A percentile compares a stretch with the other conserved stretches of the same genome.
Evolutionary conservation across 2,797 vertebrate species (phyloP).

Genomic region (Furcifer pardalis): DNA sequence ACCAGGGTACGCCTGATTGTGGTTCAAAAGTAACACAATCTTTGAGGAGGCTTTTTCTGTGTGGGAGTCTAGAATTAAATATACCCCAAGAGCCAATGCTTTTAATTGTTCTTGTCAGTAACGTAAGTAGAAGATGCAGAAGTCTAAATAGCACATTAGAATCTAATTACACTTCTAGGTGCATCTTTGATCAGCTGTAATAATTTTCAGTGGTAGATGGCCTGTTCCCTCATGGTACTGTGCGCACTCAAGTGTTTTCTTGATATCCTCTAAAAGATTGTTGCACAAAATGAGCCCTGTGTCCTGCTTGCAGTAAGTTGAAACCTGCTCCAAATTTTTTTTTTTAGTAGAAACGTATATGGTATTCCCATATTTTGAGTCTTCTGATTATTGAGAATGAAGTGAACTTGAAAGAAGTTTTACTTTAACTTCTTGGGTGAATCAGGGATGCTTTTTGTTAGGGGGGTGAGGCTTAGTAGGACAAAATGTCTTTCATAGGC

Average conservation of each 20-base stretch:
- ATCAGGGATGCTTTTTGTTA: constrained; percentile 87
- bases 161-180: background rate
- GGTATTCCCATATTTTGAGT: background rate
- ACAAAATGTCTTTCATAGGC: constrained; percentile 86
- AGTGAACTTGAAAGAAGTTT: background rate
- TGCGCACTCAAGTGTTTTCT: background rate
- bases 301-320: background rate
- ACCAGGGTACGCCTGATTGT: too few species aligned
- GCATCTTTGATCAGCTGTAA: background rate
- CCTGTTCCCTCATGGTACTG: background rate
- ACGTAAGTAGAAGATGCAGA: too few species aligned
- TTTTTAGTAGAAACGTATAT: background rate
- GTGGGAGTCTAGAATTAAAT: background rate
- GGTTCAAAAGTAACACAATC: too few species aligned
- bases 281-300: background rate
- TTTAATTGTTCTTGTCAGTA: background rate
- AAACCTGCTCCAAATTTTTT: constrained; percentile 45
- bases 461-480: constrained; percentile 84
- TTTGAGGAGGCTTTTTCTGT: too few species aligned
- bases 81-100: background rate
- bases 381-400: background rate
- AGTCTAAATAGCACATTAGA: background rate
- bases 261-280: background rate
- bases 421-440: constrained; percentile 68
- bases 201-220: background rate